These are phyloP conservation scores for Tinamus major DNA, from an alignment of 2,797 vertebrate species.

Conservation along the genomic window DNA sequence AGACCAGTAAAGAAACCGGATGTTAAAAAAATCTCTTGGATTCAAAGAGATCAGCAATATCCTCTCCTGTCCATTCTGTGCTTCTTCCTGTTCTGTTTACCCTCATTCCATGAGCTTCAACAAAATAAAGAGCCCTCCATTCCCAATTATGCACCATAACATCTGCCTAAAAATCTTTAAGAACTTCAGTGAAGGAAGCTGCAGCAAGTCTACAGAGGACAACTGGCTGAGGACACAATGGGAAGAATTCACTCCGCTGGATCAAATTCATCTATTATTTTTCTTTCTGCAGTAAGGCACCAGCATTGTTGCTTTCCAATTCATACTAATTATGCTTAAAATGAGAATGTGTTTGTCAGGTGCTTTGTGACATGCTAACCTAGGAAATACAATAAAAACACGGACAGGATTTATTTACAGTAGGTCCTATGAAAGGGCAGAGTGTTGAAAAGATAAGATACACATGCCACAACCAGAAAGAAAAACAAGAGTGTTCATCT, in stretches of 20 bases:
- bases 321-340: neutral
- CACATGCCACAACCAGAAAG: neutral
- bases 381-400: neutral
- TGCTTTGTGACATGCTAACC: neutral
- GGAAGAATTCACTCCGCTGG: neutral
- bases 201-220: neutral
- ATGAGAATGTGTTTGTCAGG: neutral
- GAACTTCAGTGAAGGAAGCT: neutral
- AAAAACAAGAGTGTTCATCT: neutral
- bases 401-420: neutral
- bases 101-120: no score
- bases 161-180: neutral
- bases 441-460: neutral
- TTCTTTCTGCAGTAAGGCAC: neutral
- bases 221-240: neutral
- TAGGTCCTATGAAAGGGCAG: neutral
- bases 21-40: neutral
- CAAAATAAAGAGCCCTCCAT: neutral
- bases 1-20: neutral
- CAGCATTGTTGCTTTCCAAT: neutral
- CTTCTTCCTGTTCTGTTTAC: neutral
- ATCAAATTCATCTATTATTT: neutral
- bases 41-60: neutral
- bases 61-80: neutral
- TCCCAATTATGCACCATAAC: neutral